Percentiles rank a stretch among this genome's conserved stretches.
phyloP scores from a whole-genome alignment of 2,888 invertebrate genomes.

The Dioctria rufipes region DNA sequence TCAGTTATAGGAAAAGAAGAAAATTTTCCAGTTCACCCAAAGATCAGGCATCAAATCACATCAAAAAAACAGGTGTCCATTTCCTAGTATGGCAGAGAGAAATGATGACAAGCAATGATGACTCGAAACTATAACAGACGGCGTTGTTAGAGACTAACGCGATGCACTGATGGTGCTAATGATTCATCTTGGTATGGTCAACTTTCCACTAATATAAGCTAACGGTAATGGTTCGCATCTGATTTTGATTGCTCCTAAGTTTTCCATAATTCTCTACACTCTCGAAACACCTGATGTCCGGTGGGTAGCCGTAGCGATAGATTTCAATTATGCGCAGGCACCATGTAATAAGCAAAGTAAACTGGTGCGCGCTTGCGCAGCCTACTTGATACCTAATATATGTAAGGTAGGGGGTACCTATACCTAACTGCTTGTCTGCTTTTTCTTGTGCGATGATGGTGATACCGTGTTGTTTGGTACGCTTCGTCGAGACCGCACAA shows the following conservation, averaged over 20 bases:
- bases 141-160: not conserved
- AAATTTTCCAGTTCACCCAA: conserved; percentile 2
- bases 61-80: conserved; percentile 19
- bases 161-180: conserved; percentile 26
- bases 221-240: conserved; percentile 41
- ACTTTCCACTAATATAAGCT: conserved; percentile 45
- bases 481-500: not conserved
- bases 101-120: conserved; percentile 2
- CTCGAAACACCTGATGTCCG: conserved; percentile 42
- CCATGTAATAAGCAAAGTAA: not conserved
- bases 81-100: conserved; percentile 19
- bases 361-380: conserved; percentile 22
- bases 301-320: conserved; percentile 14
- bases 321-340: conserved; percentile 44
- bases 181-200: conserved; percentile 33
- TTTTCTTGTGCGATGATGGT: not conserved
- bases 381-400: not conserved
- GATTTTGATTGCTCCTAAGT: conserved; percentile 44
- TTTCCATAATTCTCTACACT: conserved; percentile 52
- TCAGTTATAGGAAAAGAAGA: conserved; percentile 43
- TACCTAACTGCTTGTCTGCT: not conserved
- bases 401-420: no score
- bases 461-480: not conserved
- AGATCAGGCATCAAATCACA: not conserved
- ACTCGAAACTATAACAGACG: not conserved